phyloP scores from a whole-genome alignment of 2,888 invertebrate genomes.

The Notodonta ziczac region DNA sequence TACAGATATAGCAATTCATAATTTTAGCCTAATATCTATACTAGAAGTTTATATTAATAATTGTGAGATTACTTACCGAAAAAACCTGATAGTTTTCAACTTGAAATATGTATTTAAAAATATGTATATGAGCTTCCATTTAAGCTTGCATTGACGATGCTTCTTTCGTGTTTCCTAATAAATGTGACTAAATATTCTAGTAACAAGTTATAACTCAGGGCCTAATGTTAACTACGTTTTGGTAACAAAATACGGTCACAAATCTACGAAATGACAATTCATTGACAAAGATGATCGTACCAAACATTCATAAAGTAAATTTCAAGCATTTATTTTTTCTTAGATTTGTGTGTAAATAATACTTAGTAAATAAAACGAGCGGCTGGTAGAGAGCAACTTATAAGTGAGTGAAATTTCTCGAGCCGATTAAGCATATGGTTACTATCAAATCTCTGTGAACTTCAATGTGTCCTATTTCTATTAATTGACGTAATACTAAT shows the following conservation, averaged over 20 bases:
- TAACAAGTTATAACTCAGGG: slow-evolving; percentile 43
- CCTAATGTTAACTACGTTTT: slow-evolving; percentile 49
- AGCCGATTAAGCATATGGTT: too few species aligned
- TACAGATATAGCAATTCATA: too few species aligned
- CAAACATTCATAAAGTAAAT: slow-evolving; percentile 10
- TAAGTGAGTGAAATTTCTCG: slow-evolving; percentile 9
- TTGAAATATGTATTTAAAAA: slow-evolving; percentile 18
- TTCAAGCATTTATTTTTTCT: slow-evolving; percentile 13
- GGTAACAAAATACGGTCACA: slow-evolving; percentile 22
- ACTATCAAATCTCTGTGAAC: too few species aligned
- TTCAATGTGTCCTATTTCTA: too few species aligned
- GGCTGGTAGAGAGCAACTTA: slow-evolving; percentile 13
- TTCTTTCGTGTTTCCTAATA: slow-evolving; percentile 53
- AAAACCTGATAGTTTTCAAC: neutral
- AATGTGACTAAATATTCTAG: slow-evolving; percentile 36
- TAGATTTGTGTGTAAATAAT: slow-evolving; percentile 23
- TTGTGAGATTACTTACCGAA: neutral
- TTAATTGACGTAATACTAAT: too few species aligned
- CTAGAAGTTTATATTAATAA: neutral
- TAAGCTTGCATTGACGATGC: slow-evolving; percentile 54
- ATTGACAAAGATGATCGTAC: too few species aligned
- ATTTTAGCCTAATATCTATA: neutral
- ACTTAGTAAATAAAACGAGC: slow-evolving; percentile 14
- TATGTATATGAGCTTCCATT: slow-evolving; percentile 57
- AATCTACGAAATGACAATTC: slow-evolving; percentile 12